Conservation (phyloP, 2,113 vertebrate species). For the Sigmodon hispidus region DNA sequence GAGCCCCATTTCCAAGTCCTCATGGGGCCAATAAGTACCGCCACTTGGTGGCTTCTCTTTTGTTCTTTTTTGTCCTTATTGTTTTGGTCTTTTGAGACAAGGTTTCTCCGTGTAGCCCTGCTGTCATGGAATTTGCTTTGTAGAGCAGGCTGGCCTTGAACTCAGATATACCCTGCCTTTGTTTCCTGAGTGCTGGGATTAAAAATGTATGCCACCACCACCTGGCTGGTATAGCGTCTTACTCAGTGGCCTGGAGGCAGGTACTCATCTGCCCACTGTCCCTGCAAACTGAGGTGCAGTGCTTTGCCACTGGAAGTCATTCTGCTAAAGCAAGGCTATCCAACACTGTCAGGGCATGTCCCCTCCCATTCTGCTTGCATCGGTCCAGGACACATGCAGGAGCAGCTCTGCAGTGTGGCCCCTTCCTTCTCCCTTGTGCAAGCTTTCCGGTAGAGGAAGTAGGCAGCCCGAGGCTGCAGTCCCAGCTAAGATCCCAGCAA, state of each 20-base stretch:
- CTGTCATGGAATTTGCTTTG: neutral
- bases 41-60: neutral
- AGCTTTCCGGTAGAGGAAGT: neutral
- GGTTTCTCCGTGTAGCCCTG: neutral
- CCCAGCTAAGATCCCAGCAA: neutral
- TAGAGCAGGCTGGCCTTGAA: neutral
- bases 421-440: neutral
- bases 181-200: neutral
- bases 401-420: neutral
- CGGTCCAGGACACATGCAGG: too few species aligned
- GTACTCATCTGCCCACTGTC: fast-evolving
- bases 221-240: neutral
- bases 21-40: neutral
- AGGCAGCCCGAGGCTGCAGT: neutral
- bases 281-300: neutral
- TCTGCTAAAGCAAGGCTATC: neutral
- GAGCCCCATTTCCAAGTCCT: neutral
- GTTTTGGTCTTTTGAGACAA: neutral
- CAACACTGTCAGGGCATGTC: neutral
- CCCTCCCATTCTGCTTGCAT: neutral
- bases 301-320: neutral
- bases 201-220: neutral
- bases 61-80: too few species aligned
- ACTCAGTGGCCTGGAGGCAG: neutral
- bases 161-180: neutral